phyloP scores from a whole-genome alignment of 2,888 invertebrate genomes.

The Dynastes grantii region DNA sequence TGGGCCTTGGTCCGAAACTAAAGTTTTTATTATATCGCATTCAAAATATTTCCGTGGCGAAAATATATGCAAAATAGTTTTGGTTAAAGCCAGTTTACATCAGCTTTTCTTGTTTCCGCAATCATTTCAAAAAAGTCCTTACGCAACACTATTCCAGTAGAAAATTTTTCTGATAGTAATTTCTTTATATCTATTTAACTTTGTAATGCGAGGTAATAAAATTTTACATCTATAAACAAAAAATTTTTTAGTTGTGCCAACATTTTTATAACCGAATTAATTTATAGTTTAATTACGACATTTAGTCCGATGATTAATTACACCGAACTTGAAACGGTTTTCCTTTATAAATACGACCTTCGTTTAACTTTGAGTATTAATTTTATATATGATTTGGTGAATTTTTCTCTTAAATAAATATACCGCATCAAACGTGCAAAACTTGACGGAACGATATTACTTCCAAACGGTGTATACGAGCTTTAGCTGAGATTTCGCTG shows the following conservation, averaged over 20 bases:
- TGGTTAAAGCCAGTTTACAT: too few relatives aligned
- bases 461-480: neutral
- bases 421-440: neutral
- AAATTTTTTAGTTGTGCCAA: constrained; percentile 16
- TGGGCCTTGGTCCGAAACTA: too few relatives aligned
- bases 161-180: neutral
- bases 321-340: neutral
- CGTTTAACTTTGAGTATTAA: neutral
- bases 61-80: too few relatives aligned
- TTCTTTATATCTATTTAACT: neutral
- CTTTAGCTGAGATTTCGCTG: neutral
- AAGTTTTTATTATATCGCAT: too few relatives aligned
- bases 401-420: neutral
- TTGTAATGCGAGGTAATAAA: neutral
- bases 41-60: too few relatives aligned
- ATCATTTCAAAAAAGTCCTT: too few relatives aligned
- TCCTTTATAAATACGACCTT: too few relatives aligned
- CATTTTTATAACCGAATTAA: constrained; percentile 6
- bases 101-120: too few relatives aligned
- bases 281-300: neutral
- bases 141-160: too few relatives aligned
- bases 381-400: neutral
- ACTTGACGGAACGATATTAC: neutral
- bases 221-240: constrained; percentile 9
- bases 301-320: neutral